Conservation (phyloP, 2,113 vertebrate genomes). For the Gymnogyps californianus region DNA sequence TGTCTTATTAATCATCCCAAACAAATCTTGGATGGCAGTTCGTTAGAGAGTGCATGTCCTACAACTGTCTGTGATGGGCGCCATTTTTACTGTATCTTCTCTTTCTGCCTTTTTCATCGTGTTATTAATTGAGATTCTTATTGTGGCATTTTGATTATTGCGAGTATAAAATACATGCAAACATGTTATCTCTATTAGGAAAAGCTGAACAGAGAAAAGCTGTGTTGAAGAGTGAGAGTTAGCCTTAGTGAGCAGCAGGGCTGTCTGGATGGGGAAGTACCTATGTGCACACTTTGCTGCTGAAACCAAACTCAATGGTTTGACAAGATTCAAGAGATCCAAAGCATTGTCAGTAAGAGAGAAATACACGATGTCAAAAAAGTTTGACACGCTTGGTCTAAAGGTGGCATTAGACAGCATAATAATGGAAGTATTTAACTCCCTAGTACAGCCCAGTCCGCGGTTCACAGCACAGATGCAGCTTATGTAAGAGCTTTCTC, state of each 20-base stretch:
- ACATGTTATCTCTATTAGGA: neutral
- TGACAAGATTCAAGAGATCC: neutral
- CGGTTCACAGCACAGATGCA: neutral
- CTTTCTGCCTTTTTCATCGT: neutral
- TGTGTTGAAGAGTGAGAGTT: neutral
- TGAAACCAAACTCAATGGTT: neutral
- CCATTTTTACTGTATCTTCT: neutral
- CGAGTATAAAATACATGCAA: neutral
- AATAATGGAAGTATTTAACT: neutral
- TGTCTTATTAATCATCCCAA: conserved; percentile 7
- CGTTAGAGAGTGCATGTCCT: neutral
- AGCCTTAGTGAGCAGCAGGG: neutral
- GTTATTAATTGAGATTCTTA: neutral
- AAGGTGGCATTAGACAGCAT: neutral
- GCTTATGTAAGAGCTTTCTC: neutral
- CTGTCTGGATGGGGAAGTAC: neutral
- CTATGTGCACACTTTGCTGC: neutral
- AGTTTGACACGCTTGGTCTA: neutral
- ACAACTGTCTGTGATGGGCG: neutral
- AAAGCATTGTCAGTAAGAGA: neutral
- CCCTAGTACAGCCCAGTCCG: neutral
- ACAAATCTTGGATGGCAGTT: neutral
- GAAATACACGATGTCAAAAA: neutral
- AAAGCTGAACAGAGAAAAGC: neutral
- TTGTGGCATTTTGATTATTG: neutral